Conservation (phyloP, 2,113 vertebrate genomes). For the Potamarius usumacintae region DNA sequence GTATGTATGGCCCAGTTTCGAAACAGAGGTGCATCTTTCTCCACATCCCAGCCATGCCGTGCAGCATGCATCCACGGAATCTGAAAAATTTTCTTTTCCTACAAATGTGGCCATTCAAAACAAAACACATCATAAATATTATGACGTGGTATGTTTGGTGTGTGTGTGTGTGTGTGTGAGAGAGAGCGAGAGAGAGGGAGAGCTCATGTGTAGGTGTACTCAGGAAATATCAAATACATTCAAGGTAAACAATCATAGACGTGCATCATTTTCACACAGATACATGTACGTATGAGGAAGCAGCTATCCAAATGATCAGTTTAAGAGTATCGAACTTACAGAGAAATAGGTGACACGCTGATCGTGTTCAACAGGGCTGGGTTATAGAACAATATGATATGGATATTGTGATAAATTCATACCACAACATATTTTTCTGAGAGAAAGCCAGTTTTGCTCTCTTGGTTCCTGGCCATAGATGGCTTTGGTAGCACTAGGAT, state of each 20-base stretch:
- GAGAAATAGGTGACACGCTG: not conserved
- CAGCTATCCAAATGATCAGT: not conserved
- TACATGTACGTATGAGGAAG: not conserved
- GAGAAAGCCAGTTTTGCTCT: not conserved
- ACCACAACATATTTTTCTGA: not conserved
- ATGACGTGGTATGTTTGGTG: not conserved
- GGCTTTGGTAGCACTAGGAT: not conserved
- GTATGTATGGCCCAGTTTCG: slow-evolving; percentile 90
- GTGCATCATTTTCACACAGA: not conserved
- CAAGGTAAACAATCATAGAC: not conserved
- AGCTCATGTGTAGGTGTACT: not conserved
- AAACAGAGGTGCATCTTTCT: slow-evolving; percentile 87
- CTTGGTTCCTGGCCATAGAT: not conserved
- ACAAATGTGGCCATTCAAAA: slow-evolving; percentile 49
- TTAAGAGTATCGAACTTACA: not conserved
- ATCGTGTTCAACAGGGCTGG: not conserved
- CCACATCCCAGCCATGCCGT: slow-evolving; percentile 87
- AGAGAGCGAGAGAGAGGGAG: not conserved
- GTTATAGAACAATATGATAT: not conserved
- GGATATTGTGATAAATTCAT: not conserved
- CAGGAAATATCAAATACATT: not conserved
- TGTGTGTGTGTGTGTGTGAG: not conserved
- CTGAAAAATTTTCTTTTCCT: slow-evolving; percentile 91
- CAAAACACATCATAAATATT: slow-evolving; percentile 1
- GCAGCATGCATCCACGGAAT: slow-evolving; percentile 91